Base-by-base conservation (phyloP, 1,140 invertebrate genomes). In the Heterodera schachtii region DNA sequence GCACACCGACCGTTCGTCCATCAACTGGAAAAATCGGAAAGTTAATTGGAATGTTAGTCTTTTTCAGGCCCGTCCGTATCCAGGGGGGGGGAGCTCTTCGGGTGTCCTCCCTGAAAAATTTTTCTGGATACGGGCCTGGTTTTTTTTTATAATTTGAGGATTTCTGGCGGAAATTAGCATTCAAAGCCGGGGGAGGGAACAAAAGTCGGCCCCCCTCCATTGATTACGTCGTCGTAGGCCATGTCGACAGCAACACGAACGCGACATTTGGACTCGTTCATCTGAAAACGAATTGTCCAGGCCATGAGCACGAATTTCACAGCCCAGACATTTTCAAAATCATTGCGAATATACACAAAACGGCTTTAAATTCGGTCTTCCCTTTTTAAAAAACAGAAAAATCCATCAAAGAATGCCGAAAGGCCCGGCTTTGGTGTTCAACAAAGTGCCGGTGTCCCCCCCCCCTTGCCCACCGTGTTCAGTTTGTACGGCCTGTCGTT, bases 181-280 rank as follows among this genome's bases (percentile, higher is more conserved):
- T 31, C 31, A 31, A 31, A 31, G 31, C 0, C 31, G 31, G 31
- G 31, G 31, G 31, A 31, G 19, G 60, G 47, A 21, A 41, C 5
- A 71, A 66, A 78, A 11, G 21, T 49, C 60, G 81, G 71, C 13
- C 60, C 66, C 5, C 57, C 6, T 3, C 46, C 44, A 74, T 52
- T 0, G 31, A 31, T 97, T 74, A 95, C 91, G 81, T 95, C 91
- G 90, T 97, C 95, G 90, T 96, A 97, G 85, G 95, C 95, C 88
- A 97, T 93, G 90, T 98, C 96, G 81, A 98, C 93, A 21, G 94
- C 94, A 21, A 98, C 92, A 79, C 92, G 92, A 74, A 93, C 92
- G 90, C 93, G 31, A 69, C 76, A 78, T 11, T 78, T 69, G 41
- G 76, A 78, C 46, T 44, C 31, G 70, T 80, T 73, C 78, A 74